phyloP scores from a whole-genome alignment of 2,888 invertebrate species.

The Endotricha flammealis region DNA sequence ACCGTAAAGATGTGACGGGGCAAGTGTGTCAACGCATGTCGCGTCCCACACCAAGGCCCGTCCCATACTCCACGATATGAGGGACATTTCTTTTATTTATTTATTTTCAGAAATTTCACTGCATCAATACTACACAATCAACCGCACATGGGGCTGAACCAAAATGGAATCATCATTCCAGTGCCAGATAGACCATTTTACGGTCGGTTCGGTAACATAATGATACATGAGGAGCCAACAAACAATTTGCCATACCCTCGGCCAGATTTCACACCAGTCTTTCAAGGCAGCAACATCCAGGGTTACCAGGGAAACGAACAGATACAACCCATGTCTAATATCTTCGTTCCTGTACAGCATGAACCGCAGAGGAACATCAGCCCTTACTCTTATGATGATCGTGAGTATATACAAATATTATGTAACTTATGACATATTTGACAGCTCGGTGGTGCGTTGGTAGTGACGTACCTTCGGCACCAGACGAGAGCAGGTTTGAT shows the following conservation, averaged over 20 bases:
- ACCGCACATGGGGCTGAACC: conserved; percentile 23
- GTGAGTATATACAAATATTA: conserved; percentile 33
- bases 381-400: conserved; percentile 32
- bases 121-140: conserved; percentile 27
- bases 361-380: conserved; percentile 29
- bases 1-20: too few relatives aligned
- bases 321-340: conserved; percentile 21
- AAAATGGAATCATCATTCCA: conserved; percentile 33
- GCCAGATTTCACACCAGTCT: conserved; percentile 25
- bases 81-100: conserved; percentile 1
- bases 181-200: conserved; percentile 34
- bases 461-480: too few relatives aligned
- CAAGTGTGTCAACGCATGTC: too few relatives aligned
- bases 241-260: conserved; percentile 22
- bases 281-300: conserved; percentile 18
- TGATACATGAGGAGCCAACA: conserved; percentile 26
- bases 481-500: too few relatives aligned
- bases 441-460: too few relatives aligned
- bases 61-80: too few relatives aligned
- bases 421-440: too few relatives aligned
- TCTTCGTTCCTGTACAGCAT: conserved; percentile 30
- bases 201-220: conserved; percentile 23
- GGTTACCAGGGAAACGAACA: conserved; percentile 19
- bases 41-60: too few relatives aligned
- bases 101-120: conserved; percentile 25